Evolutionary conservation across 2,888 invertebrate species (phyloP).

Genomic region (Tillus elongatus): DNA sequence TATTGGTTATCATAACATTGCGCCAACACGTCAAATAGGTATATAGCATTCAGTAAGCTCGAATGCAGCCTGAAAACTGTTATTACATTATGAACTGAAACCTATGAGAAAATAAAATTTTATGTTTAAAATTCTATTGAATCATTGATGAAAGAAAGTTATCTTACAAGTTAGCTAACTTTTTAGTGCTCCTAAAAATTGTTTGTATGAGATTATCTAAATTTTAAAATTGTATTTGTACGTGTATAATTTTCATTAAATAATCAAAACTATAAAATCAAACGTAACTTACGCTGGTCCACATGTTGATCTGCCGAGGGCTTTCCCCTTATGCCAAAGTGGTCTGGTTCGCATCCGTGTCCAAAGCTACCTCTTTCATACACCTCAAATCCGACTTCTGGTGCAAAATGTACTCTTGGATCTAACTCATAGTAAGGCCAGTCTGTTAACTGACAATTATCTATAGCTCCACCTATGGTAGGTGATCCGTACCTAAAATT

Average conservation of each 20-base stretch:
- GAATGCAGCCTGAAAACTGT: too few species aligned
- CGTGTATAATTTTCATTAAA: neutral
- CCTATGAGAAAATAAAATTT: too few species aligned
- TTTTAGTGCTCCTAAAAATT: too few species aligned
- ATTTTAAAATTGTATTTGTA: neutral
- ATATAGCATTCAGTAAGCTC: too few species aligned
- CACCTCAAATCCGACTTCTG: constrained; percentile 60
- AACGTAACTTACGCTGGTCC: constrained; percentile 35
- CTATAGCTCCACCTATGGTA: constrained; percentile 53
- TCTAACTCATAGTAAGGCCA: constrained; percentile 60
- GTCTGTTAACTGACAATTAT: constrained; percentile 72
- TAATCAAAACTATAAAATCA: too few species aligned
- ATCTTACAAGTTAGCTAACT: too few species aligned
- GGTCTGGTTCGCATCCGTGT: constrained; percentile 68
- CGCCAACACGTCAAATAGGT: too few species aligned
- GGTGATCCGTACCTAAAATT: constrained; percentile 57
- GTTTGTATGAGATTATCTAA: constrained; percentile 1
- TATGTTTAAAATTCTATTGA: too few species aligned
- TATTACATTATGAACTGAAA: too few species aligned
- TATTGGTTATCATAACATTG: too few species aligned
- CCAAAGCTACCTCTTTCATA: constrained; percentile 76
- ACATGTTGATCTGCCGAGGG: constrained; percentile 27
- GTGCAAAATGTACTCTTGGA: constrained; percentile 47
- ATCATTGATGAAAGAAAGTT: too few species aligned
- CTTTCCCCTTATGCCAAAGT: constrained; percentile 36